Base-by-base conservation (phyloP, 2,113 vertebrate genomes). In the Cynocephalus volans region DNA sequence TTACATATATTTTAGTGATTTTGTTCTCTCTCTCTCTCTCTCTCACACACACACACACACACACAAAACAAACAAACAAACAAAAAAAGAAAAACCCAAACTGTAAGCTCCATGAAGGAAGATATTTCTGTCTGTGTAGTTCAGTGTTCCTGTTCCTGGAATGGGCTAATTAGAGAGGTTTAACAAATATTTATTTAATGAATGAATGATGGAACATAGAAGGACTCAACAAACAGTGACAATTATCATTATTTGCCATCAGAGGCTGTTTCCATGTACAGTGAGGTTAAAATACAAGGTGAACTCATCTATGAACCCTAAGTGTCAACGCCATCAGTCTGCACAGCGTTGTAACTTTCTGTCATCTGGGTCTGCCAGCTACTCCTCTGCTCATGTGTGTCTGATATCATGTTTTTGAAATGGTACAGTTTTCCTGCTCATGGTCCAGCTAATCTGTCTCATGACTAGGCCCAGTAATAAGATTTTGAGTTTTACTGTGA, bases 301-400 rank as follows among this genome's bases (percentile, higher is more conserved):
- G 65, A 75, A 26, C 8, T 8, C 31, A 45, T 8, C 33, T 52
- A 1, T 23, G 50, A 72, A 33, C 36, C 14, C 0, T 23, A 36
- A 33, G 14, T 31, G 11, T 45, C 24, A 23, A 0, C 8, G 2
- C 26, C 45, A 28, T 5, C 17, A 21, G 18, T 19, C 80, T 28
- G 10, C 6, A 23, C 19, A 13, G 21, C 15, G 11, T 33, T 60
- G 7, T 23, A 45, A 17, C 26, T 21, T 18, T 15, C 15, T 36
- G 54, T 58, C 33, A 3, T n/a, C 21, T 58, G 15, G 6, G 5
- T 41, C 67, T 67, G 31, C 69, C 17, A 3, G 15, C 21, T 6
- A 8, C 33, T 5, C 24, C 18, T 5, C 12, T 54, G 31, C 6
- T 8, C n/a, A 10, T 1, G 23, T n/a, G 0, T 54, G 11, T 5